Evolutionary conservation across 2,888 invertebrate species (phyloP), one percentile per base, ranked within the genome.

Genomic region (Drosophila atripex): DNA sequence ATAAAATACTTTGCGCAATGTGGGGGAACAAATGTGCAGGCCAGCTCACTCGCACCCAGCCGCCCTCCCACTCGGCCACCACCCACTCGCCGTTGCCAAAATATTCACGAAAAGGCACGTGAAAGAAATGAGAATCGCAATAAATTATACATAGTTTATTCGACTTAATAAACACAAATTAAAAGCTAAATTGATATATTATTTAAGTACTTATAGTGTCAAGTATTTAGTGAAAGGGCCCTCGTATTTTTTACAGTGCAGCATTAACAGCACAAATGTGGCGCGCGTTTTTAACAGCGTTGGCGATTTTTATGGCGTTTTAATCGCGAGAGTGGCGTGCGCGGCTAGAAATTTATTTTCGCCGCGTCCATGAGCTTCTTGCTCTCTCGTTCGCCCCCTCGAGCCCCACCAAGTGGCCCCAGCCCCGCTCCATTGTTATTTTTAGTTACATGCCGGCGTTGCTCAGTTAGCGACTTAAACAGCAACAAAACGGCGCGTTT

Each of bases 281-380:
- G 71, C 68, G 68, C 84, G 80, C 76, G 66, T 76, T 71, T 79
- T 71, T 65, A 59, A 69, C 74, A 79, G 80, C 71, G 78, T 84
- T 78, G 73, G 82, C 87, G 76, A 78, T 78, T 86, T 85, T 85
- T 83, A 85, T 88, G 85, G 83, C 80, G 69, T 73, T 85, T 85
- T 88, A 85, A 85, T 78, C 87, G 82, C 58, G 59, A 71, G 80
- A 64, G 71, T 59, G 71, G 74, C 76, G 73, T 75, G 82, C 73
- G 50, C 74, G 38, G 14, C 45, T 52, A 54, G 63, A 51, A 61
- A 32, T 52, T 30, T 71, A 54, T 54, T 30, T 58, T 57, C 60
- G 60, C 57, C 38, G 60, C 60, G 60, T 28, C 53, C 72, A 41
- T 72, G 50, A 25, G 50, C 49, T 18, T 23, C 57, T 52, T 32